phyloP scores from a whole-genome alignment of 2,888 invertebrate genomes.

The Zonitis immaculata region DNA sequence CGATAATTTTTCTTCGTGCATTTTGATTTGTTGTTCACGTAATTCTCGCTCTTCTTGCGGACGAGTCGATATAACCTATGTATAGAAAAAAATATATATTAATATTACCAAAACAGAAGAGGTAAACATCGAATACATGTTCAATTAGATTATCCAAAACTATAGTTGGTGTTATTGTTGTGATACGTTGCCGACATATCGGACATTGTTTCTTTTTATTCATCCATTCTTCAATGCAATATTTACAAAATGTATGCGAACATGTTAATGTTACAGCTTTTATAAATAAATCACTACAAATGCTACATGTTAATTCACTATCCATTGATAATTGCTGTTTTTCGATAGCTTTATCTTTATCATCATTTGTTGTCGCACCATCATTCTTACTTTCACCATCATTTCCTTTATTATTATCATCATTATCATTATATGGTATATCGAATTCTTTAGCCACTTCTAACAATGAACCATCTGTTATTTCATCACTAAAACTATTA shows the following conservation, averaged over 20 bases:
- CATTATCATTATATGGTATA: slow-evolving; percentile 4
- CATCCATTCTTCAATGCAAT: slow-evolving; percentile 68
- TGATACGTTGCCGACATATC: slow-evolving; percentile 56
- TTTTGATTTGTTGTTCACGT: neutral
- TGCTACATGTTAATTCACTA: slow-evolving; percentile 67
- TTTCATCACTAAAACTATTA: neutral
- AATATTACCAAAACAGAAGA: neutral
- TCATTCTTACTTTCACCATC: neutral
- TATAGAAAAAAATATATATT: slow-evolving; percentile 53
- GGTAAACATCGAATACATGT: slow-evolving; percentile 28
- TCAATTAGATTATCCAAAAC: slow-evolving; percentile 71
- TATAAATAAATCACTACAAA: slow-evolving; percentile 71
- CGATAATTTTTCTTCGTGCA: neutral
- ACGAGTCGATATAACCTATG: slow-evolving; percentile 61
- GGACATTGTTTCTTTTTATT: slow-evolving; percentile 67
- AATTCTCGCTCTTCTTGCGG: slow-evolving; percentile 48
- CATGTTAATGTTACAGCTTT: slow-evolving; percentile 66
- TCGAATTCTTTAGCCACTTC: slow-evolving; percentile 5
- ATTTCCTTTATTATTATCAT: neutral
- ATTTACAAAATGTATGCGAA: slow-evolving; percentile 69
- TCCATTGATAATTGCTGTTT: slow-evolving; percentile 55
- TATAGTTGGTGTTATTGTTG: slow-evolving; percentile 56
- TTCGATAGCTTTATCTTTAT: neutral
- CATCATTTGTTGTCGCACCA: neutral
- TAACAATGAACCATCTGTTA: neutral